Conservation (phyloP, 2,888 invertebrate species). For the Dryobota labecula region DNA sequence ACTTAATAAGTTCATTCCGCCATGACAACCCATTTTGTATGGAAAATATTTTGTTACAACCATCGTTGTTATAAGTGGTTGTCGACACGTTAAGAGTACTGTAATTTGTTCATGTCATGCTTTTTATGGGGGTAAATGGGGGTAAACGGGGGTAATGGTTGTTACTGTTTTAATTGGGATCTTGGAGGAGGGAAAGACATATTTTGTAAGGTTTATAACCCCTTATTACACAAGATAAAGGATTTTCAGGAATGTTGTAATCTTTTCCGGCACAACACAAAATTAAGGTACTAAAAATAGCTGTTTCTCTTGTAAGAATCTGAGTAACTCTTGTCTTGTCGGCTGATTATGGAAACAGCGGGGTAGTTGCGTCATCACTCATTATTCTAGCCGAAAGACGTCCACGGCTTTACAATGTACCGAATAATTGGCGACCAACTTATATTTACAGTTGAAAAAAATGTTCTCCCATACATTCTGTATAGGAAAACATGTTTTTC, state of each 20-base stretch:
- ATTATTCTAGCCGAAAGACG: no score
- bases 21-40: conserved; percentile 53
- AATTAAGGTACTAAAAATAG: not conserved
- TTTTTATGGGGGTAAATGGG: conserved; percentile 55
- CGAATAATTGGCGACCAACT: no score
- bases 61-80: conserved; percentile 52
- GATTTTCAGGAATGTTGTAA: not conserved
- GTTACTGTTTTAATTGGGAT: conserved; percentile 40
- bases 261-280: not conserved
- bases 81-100: conserved; percentile 56
- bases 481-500: no score
- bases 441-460: no score
- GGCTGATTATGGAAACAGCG: not conserved
- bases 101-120: conserved; percentile 61
- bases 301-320: no score
- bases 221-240: not conserved
- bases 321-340: not conserved
- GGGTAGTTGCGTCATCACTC: no score
- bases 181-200: conserved; percentile 28
- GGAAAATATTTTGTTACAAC: conserved; percentile 53
- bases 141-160: conserved; percentile 44
- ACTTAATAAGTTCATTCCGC: conserved; percentile 49
- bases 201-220: conserved; percentile 37
- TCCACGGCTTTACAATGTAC: no score
- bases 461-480: no score